Conservation (phyloP, 2,797 vertebrate genomes). For the Lutjanus argentimaculatus region DNA sequence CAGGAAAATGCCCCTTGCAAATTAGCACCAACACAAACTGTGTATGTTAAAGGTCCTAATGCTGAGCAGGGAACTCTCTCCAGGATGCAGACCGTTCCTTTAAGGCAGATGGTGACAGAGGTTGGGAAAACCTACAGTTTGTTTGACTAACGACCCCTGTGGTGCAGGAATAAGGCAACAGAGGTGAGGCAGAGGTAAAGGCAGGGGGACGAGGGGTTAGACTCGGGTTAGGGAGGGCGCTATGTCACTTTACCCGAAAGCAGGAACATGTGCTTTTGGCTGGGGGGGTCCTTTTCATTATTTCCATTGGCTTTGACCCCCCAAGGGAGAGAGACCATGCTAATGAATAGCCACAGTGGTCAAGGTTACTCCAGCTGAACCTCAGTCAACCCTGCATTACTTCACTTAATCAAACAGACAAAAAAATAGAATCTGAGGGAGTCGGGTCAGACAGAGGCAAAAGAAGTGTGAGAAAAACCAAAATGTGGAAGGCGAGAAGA, state of each 20-base stretch:
- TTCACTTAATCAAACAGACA: constrained; percentile 52
- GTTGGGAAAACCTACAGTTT: constrained; percentile 51
- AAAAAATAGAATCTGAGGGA: background rate
- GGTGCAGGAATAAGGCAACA: constrained; percentile 52
- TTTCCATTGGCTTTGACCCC: constrained; percentile 46
- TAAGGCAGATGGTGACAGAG: constrained; percentile 42
- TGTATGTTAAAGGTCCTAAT: no score
- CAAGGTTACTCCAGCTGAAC: constrained; percentile 46
- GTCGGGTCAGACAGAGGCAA: background rate
- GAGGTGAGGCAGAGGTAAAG: constrained; percentile 63
- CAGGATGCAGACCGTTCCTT: constrained; percentile 1
- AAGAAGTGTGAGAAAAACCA: constrained; percentile 1
- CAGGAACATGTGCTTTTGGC: constrained; percentile 32
- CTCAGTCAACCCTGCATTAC: constrained; percentile 27
- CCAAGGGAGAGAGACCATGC: constrained; percentile 7
- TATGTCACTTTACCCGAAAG: constrained; percentile 51
- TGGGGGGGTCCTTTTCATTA: constrained; percentile 31
- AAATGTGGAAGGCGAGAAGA: background rate
- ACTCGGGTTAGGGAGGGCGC: constrained; percentile 45
- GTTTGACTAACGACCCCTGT: constrained; percentile 64
- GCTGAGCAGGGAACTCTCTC: background rate
- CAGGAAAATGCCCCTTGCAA: background rate
- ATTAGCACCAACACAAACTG: background rate
- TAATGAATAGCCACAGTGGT: constrained; percentile 64
- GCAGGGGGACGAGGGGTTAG: constrained; percentile 31